Evolutionary conservation across 2,113 vertebrate species (phyloP).

Genomic region (Aptenodytes patagonicus): DNA sequence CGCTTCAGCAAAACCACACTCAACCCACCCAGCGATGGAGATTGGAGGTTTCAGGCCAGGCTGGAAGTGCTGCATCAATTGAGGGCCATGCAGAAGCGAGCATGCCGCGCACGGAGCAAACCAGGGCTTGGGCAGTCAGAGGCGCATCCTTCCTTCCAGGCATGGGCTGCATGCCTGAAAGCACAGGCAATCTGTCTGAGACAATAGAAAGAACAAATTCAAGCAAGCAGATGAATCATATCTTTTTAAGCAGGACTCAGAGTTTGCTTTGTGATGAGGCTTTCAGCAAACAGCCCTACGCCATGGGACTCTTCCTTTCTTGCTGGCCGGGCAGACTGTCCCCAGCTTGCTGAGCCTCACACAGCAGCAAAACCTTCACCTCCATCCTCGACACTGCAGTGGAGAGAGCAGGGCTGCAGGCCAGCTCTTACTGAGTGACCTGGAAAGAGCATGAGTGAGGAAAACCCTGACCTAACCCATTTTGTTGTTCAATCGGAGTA

Average conservation of each 20-base stretch:
- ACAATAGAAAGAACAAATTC: neutral
- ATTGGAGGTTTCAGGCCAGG: neutral
- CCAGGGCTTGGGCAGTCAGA: neutral
- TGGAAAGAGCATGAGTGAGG: neutral
- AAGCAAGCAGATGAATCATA: neutral
- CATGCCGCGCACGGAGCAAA: rapidly evolving
- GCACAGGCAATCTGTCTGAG: neutral
- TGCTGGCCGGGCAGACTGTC: neutral
- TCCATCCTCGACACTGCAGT: rapidly evolving
- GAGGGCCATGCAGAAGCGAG: neutral
- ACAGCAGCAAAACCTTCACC: neutral
- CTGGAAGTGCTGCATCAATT: neutral
- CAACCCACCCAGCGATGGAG: neutral
- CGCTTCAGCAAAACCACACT: neutral
- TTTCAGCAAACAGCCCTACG: neutral
- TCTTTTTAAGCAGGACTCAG: neutral
- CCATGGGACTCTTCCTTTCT: neutral
- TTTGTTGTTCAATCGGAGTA: neutral
- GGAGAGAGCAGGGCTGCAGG: neutral
- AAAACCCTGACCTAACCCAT: neutral
- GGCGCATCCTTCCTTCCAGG: neutral
- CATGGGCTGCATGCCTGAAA: neutral
- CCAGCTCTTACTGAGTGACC: neutral
- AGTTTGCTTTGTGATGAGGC: neutral
- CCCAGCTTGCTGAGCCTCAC: neutral